Conservation (phyloP, 2,797 vertebrate species). For the Chiropotes sagulatus region DNA sequence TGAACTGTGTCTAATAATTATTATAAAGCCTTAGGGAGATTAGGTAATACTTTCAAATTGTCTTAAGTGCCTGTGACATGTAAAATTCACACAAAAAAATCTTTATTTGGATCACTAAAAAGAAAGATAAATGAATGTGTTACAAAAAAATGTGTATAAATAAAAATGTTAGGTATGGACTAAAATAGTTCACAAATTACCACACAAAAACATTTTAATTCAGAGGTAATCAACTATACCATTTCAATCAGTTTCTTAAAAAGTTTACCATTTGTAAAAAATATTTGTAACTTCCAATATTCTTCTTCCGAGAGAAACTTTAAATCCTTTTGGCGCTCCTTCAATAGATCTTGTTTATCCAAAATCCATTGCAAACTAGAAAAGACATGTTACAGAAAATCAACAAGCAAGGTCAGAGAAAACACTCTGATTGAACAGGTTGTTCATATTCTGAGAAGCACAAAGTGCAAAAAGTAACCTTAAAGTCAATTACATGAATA, state of each 20-base stretch:
- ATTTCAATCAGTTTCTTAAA: background rate
- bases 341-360: constrained; percentile 99
- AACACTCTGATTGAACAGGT: background rate
- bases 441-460: constrained; percentile 1
- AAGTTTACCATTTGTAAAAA: constrained; percentile 97
- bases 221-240: background rate
- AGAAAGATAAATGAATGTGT: background rate
- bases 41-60: constrained; percentile 35
- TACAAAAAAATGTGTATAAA: constrained; percentile 32
- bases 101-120: constrained; percentile 34
- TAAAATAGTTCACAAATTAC: constrained; percentile 46
- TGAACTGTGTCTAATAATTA: constrained; percentile 20
- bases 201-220: constrained; percentile 40
- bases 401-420: background rate
- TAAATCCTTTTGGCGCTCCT: constrained; percentile 98
- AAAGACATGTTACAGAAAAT: constrained; percentile 46
- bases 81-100: background rate
- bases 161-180: constrained; percentile 38
- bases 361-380: constrained; percentile 98
- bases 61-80: background rate
- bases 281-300: constrained; percentile 99
- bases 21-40: constrained; percentile 3
- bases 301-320: constrained; percentile 98
- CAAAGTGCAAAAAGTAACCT: background rate
- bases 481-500: background rate